A percentile compares a stretch with the other conserved stretches of the same genome.
Evolutionary conservation across 2,888 invertebrate genomes (phyloP).

Genomic region (Megamerina dolium): DNA sequence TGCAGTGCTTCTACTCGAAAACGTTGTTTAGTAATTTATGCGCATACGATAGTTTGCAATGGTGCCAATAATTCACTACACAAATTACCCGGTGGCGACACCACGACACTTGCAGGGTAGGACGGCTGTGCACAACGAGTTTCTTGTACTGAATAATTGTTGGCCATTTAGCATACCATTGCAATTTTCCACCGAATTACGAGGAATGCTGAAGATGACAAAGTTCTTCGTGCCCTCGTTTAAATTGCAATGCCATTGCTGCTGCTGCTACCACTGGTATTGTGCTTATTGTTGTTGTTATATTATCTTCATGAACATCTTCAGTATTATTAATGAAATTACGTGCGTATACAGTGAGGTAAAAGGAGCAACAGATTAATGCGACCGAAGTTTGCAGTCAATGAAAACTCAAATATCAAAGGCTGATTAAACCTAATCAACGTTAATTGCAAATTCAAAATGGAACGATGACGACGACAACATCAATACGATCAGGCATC

Average conservation of each 20-base stretch:
- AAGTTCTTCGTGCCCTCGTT: background rate
- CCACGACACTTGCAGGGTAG: background rate
- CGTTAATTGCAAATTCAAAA: slow-evolving; percentile 31
- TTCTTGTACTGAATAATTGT: background rate
- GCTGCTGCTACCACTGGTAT: background rate
- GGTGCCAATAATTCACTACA: slow-evolving; percentile 13
- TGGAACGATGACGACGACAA: background rate
- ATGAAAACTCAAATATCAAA: slow-evolving; percentile 32
- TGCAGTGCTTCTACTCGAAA: background rate
- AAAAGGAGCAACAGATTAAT: too few relatives aligned
- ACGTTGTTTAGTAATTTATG: slow-evolving; percentile 7
- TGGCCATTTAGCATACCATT: background rate
- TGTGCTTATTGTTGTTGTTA: too few relatives aligned
- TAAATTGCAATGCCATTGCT: too few relatives aligned
- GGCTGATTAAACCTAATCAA: slow-evolving; percentile 38
- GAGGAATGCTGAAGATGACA: background rate
- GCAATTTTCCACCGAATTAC: slow-evolving; percentile 2
- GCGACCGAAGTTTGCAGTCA: slow-evolving; percentile 15
- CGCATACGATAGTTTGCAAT: slow-evolving; percentile 10
- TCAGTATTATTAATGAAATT: slow-evolving; percentile 1
- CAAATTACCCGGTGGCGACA: slow-evolving; percentile 12
- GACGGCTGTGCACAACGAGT: slow-evolving; percentile 2
- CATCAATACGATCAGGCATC: too few relatives aligned
- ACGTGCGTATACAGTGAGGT: background rate
- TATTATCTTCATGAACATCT: too few relatives aligned